phyloP scores from a whole-genome alignment of 2,888 invertebrate species.

The Cosmia pyralina region DNA sequence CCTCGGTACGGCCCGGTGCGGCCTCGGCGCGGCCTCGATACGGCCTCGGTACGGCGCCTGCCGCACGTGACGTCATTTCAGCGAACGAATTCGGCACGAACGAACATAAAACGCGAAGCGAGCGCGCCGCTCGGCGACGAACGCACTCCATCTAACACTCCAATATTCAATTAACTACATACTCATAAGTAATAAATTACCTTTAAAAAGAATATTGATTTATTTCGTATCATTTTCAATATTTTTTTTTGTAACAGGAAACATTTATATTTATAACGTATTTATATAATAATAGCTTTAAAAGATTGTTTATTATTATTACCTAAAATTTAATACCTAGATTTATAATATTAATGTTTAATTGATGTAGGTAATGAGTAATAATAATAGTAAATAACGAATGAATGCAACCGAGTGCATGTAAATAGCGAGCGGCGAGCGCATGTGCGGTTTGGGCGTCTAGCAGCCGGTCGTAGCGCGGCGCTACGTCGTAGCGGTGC shows the following conservation, averaged over 20 bases:
- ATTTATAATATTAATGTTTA: slow-evolving; percentile 90
- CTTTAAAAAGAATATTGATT: slow-evolving; percentile 90
- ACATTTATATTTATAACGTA: slow-evolving; percentile 91
- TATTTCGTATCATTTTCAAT: slow-evolving; percentile 90
- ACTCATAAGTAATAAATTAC: slow-evolving; percentile 90
- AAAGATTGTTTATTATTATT: slow-evolving; percentile 91
- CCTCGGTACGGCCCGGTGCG: slow-evolving; percentile 57
- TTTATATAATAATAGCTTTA: slow-evolving; percentile 91
- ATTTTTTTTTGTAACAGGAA: slow-evolving; percentile 91
- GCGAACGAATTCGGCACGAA: slow-evolving; percentile 87
- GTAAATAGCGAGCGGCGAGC: slow-evolving; percentile 81
- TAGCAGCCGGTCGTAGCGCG: slow-evolving; percentile 64
- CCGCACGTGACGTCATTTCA: slow-evolving; percentile 77
- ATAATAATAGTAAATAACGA: slow-evolving; percentile 88
- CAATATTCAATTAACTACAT: slow-evolving; percentile 90
- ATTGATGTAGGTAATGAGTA: slow-evolving; percentile 90
- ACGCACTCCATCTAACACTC: slow-evolving; percentile 87
- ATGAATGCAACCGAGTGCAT: slow-evolving; percentile 87
- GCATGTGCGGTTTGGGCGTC: slow-evolving; percentile 70
- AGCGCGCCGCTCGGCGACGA: slow-evolving; percentile 83
- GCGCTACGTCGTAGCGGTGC: slow-evolving; percentile 60
- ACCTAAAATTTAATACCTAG: slow-evolving; percentile 90
- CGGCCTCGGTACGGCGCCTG: slow-evolving; percentile 56
- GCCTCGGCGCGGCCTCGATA: slow-evolving; percentile 53
- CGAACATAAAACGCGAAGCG: slow-evolving; percentile 86